These are phyloP conservation scores for Cryptomyrus ogoouensis DNA, from an alignment of 2,113 vertebrate genomes.

Conservation along the genomic window DNA sequence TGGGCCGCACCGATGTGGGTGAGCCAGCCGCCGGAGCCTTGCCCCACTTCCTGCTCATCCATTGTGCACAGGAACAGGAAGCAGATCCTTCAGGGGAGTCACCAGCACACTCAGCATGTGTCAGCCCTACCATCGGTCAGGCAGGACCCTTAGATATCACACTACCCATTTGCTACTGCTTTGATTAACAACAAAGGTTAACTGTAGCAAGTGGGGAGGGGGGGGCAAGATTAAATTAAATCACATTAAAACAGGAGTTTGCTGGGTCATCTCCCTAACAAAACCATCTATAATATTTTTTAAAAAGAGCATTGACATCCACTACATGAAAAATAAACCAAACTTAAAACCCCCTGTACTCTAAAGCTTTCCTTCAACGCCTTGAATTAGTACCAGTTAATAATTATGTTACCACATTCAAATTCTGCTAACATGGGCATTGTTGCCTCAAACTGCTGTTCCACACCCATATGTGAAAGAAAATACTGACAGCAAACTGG, in stretches of 20 bases:
- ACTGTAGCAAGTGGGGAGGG: neutral
- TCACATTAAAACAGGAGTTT: neutral
- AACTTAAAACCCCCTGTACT: neutral
- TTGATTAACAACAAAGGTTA: neutral
- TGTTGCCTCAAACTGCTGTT: neutral
- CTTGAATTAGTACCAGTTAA: neutral
- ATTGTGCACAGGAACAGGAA: constrained; percentile 42
- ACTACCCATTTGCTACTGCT: neutral
- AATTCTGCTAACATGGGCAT: neutral
- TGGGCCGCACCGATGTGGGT: constrained; percentile 43
- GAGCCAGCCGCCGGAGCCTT: constrained; percentile 22
- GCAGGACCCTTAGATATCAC: neutral
- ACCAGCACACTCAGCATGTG: neutral
- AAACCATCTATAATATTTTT: neutral
- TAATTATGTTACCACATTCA: neutral
- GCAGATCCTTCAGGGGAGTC: neutral
- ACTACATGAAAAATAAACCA: neutral
- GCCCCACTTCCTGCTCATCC: constrained; percentile 36
- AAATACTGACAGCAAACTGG: neutral
- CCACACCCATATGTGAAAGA: neutral
- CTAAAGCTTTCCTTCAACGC: neutral
- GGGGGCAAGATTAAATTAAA: neutral
- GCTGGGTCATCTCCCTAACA: neutral
- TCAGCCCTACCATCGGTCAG: neutral
- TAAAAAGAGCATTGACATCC: neutral